These are phyloP conservation scores for Clarias gariepinus DNA, from an alignment of 2,113 vertebrate species.

Conservation along the genomic window DNA sequence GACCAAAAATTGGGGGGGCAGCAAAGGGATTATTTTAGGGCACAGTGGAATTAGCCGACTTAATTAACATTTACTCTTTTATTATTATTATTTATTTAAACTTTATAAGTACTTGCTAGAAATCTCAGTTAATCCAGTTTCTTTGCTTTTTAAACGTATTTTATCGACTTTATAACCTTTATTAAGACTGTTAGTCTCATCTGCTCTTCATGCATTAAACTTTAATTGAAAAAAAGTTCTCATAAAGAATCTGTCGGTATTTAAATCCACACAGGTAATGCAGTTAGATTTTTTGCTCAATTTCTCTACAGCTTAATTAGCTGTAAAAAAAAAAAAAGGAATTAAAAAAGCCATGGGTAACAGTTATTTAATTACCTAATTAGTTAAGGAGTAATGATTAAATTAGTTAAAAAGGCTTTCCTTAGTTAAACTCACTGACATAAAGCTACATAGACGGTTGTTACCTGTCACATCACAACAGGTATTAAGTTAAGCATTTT, in stretches of 20 bases:
- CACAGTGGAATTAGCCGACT: not conserved
- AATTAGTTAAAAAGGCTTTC: not conserved
- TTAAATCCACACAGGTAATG: not conserved
- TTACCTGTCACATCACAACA: too few relatives aligned
- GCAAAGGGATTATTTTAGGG: not conserved
- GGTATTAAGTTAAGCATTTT: too few relatives aligned
- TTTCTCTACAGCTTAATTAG: not conserved
- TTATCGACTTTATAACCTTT: not conserved
- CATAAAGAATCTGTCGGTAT: not conserved
- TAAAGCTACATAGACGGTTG: not conserved
- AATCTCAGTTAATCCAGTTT: not conserved
- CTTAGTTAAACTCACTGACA: not conserved
- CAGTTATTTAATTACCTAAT: too few relatives aligned
- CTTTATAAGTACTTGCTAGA: not conserved
- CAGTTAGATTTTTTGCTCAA: not conserved
- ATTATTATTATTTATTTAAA: not conserved
- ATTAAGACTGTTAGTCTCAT: not conserved
- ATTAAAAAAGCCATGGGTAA: too few relatives aligned
- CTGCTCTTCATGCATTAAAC: not conserved
- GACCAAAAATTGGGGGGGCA: not conserved
- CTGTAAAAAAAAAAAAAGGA: too few relatives aligned
- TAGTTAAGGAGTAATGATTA: too few relatives aligned
- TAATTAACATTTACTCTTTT: not conserved
- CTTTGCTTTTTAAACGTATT: not conserved
- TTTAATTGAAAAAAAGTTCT: not conserved